A percentile compares a stretch with the other conserved stretches of the same genome.
phyloP scores from a whole-genome alignment of 2,797 vertebrate genomes.

The Micropoecilia bifurca region DNA sequence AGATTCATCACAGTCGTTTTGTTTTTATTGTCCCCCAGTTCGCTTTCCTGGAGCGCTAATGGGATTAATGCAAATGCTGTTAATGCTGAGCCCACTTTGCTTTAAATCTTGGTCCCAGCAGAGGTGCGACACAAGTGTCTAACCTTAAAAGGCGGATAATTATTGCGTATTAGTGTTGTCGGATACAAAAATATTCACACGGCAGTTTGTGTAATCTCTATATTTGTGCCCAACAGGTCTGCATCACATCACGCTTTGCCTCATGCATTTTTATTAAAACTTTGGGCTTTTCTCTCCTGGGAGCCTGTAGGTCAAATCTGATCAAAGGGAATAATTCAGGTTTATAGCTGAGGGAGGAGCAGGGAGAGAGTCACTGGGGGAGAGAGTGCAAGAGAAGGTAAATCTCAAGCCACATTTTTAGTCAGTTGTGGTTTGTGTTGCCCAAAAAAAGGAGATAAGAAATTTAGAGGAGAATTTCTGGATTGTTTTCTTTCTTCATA shows the following conservation, averaged over 20 bases:
- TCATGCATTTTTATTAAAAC: slow-evolving; percentile 31
- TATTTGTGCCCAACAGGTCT: slow-evolving; percentile 55
- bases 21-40: background rate
- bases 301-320: slow-evolving; percentile 54
- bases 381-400: slow-evolving; percentile 66
- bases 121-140: background rate
- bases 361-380: slow-evolving; percentile 41
- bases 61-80: slow-evolving; percentile 1
- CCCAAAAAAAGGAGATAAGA: background rate
- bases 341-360: slow-evolving; percentile 47
- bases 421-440: slow-evolving; percentile 54
- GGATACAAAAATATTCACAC: background rate
- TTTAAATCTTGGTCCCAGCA: background rate
- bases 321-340: slow-evolving; percentile 84
- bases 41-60: background rate
- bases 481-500: slow-evolving; percentile 13
- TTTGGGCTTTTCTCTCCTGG: slow-evolving; percentile 28
- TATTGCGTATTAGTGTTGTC: background rate
- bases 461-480: slow-evolving; percentile 11
- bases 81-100: background rate
- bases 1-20: background rate
- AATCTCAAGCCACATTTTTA: slow-evolving; percentile 50
- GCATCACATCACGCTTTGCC: slow-evolving; percentile 25
- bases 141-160: background rate
- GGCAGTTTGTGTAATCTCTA: background rate